These are phyloP conservation scores for Agrotis exclamationis DNA, from an alignment of 2,888 invertebrate genomes.

Conservation along the genomic window DNA sequence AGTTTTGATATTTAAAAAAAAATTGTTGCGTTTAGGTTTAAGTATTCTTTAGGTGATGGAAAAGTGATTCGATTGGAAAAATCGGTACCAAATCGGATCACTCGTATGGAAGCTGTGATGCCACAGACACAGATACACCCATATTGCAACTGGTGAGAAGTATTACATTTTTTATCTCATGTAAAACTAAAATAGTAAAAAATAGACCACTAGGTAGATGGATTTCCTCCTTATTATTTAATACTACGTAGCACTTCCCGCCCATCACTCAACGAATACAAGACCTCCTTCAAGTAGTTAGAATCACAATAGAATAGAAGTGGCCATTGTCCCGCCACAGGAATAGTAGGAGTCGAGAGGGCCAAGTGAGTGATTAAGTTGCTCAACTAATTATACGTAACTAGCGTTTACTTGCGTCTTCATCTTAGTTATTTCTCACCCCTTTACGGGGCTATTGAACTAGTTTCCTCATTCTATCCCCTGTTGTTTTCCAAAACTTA, in stretches of 20 bases:
- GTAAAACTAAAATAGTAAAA: neutral
- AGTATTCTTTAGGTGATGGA: too few relatives aligned
- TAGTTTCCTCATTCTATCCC: neutral
- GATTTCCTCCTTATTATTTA: too few relatives aligned
- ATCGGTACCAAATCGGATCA: too few relatives aligned
- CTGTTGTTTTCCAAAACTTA: neutral
- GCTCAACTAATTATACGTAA: slow-evolving; percentile 30
- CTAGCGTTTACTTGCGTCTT: slow-evolving; percentile 3
- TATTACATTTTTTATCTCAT: too few relatives aligned
- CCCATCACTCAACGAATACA: slow-evolving; percentile 3
- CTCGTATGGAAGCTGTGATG: too few relatives aligned
- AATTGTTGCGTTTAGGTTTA: too few relatives aligned
- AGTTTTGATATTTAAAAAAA: too few relatives aligned
- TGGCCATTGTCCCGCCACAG: slow-evolving; percentile 6
- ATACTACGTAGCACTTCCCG: neutral
- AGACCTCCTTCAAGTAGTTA: slow-evolving; percentile 27
- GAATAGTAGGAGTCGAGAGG: neutral
- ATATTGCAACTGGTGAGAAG: too few relatives aligned
- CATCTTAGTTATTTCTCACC: slow-evolving; percentile 16
- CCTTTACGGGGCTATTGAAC: neutral
- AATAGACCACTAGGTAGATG: neutral
- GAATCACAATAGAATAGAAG: slow-evolving; percentile 35
- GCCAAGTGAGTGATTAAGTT: slow-evolving; percentile 31
- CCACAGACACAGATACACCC: too few relatives aligned
- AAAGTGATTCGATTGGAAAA: too few relatives aligned